These are phyloP conservation scores for Todiramphus saurophagus DNA, from an alignment of 2,113 vertebrate species.

Conservation along the genomic window DNA sequence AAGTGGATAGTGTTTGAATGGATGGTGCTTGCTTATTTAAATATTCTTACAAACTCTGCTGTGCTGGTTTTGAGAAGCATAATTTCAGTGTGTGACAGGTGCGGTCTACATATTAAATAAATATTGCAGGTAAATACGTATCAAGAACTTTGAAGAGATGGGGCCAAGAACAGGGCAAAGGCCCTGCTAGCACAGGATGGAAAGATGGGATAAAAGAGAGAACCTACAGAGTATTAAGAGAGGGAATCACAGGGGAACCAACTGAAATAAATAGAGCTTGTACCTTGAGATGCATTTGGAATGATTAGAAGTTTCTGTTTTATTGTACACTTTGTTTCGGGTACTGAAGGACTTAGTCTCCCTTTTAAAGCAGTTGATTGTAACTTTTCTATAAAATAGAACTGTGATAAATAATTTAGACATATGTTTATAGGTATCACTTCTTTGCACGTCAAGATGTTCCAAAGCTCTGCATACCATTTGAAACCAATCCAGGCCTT, in stretches of 20 bases:
- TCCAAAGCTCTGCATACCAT: neutral
- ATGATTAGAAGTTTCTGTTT: neutral
- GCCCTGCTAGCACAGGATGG: neutral
- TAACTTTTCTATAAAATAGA: neutral
- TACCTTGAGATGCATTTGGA: neutral
- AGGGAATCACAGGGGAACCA: neutral
- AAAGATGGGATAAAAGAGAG: neutral
- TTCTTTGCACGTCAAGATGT: neutral
- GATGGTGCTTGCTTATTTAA: neutral
- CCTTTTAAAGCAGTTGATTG: neutral
- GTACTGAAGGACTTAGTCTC: neutral
- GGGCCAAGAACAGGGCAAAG: neutral
- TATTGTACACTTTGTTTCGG: neutral
- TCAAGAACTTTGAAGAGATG: neutral
- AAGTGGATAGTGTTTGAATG: neutral
- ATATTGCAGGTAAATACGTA: rapidly evolving
- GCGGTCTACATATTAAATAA: neutral
- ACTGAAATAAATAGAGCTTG: neutral
- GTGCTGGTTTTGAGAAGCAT: neutral
- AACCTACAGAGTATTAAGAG: rapidly evolving
- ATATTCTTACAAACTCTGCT: neutral
- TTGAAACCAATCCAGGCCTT: neutral
- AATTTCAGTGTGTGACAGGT: neutral
- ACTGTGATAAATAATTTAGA: neutral
- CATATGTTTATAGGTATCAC: rapidly evolving